These are phyloP conservation scores for Drosophila ogumai DNA, from an alignment of 1,140 invertebrate species.

Conservation along the genomic window DNA sequence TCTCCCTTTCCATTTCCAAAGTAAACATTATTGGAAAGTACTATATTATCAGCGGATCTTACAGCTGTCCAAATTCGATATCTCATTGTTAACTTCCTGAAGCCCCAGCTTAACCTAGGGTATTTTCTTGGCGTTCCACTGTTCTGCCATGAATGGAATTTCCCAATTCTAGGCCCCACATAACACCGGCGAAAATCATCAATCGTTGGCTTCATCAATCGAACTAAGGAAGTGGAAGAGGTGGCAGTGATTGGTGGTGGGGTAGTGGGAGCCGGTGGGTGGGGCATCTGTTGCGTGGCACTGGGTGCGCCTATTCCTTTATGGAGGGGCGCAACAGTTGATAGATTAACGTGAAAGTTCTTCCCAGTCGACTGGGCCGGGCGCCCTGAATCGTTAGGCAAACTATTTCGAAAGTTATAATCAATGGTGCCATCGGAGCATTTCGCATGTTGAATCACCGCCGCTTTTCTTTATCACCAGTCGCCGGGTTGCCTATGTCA, in stretches of 20 bases:
- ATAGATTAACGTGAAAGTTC: conserved; percentile 36
- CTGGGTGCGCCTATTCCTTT: conserved; percentile 6
- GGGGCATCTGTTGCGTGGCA: conserved; percentile 42
- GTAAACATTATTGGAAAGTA: conserved; percentile 3
- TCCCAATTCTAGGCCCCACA: conserved; percentile 24
- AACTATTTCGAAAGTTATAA: conserved; percentile 43
- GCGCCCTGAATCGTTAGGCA: conserved; percentile 17
- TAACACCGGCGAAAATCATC: conserved; percentile 14
- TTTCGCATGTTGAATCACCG: conserved; percentile 32
- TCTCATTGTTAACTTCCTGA: not conserved
- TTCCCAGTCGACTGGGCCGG: not conserved
- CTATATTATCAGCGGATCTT: not conserved
- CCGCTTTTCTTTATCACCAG: conserved; percentile 17
- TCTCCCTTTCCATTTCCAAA: not conserved
- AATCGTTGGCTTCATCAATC: conserved; percentile 48
- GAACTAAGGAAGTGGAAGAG: conserved; percentile 1
- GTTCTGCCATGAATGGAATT: conserved; percentile 19
- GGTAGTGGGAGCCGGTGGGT: not conserved
- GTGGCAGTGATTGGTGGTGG: not conserved
- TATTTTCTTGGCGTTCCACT: conserved; percentile 19
- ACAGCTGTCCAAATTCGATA: conserved; percentile 12
- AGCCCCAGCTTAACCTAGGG: not conserved
- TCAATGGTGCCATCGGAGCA: conserved; percentile 15
- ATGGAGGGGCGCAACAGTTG: conserved; percentile 37
- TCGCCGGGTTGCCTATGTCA: not conserved